Evolutionary conservation across 2,888 invertebrate species (phyloP), one percentile per base, ranked within the genome.

Genomic region (Crocallis elinguaria): DNA sequence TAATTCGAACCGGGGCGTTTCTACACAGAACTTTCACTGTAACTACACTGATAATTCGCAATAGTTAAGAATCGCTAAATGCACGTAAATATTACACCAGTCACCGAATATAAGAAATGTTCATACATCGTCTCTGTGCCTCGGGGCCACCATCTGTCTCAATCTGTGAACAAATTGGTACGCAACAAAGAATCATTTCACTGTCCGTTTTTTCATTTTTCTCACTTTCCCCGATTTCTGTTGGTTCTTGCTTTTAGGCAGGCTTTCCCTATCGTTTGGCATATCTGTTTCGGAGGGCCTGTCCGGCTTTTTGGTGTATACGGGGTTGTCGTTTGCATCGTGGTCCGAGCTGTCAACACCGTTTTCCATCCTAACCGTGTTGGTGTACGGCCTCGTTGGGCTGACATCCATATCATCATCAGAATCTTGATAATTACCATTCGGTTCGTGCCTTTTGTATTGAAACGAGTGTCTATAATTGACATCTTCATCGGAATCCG

Each of bases 181-280:
- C 65, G 86, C 86, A 52, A 87, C 75, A 82, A 85, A 74, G 55
- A 89, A 91, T 92, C 92, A 92, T 90, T 91, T 91, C 52, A 86
- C 83, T 62, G 88, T 87, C 78, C 88, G 75, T 66, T 80, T 75
- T 75, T 74, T 85, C 12, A 71, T 63, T 73, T 71, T 86, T 73
- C 86, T 84, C 78, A 86, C 83, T 84, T 80, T 88, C 8, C 84
- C 77, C 49, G 66, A 53, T 55, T 85, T 84, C 0, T 80, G 78
- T 57, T 19, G 42, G 32, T 52, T 45, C 25, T 83, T 88, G 58
- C 63, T 58, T 79, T 87, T 0, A 88, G 61, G n/a, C 88, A 80
- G 66, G 85, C 85, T 84, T 57, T 89, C 91, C 43, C 42, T 32
- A 4, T 23, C 38, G 56, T 86, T 82, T 13, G 86, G 86, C 52